Evolutionary conservation across 2,113 vertebrate species (phyloP).

Genomic region (Columba janthina): DNA sequence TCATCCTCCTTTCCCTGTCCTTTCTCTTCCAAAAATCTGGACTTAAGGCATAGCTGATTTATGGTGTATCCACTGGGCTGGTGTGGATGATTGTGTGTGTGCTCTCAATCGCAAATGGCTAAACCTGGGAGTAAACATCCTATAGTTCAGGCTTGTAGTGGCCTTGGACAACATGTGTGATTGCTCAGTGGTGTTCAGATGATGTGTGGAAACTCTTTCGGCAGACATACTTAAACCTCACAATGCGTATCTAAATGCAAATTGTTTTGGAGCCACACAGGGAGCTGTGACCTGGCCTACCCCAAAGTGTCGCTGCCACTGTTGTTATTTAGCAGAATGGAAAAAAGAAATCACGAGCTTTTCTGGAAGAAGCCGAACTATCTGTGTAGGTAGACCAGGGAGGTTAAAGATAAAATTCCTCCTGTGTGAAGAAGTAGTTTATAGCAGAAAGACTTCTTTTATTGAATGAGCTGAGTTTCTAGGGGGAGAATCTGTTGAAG

Average conservation of each 20-base stretch:
- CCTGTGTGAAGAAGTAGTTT: background rate
- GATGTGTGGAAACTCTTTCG: background rate
- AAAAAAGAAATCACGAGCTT: background rate
- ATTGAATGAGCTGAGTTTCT: background rate
- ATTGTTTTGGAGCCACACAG: background rate
- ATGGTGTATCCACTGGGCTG: accelerated
- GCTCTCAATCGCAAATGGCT: background rate
- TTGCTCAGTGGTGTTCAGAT: background rate
- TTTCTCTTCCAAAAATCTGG: background rate
- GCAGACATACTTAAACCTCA: background rate
- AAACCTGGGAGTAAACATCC: background rate
- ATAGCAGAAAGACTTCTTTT: background rate
- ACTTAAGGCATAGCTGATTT: background rate
- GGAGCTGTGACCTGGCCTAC: background rate
- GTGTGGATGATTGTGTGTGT: background rate
- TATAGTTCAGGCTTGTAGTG: background rate
- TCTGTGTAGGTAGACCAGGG: background rate
- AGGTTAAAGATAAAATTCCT: background rate
- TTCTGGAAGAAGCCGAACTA: background rate
- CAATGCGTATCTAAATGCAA: background rate
- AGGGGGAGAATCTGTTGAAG: background rate
- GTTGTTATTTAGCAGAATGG: background rate
- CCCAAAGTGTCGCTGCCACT: background rate
- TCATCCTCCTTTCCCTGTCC: background rate
- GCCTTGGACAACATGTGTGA: background rate